Evolutionary conservation across 30 jellyfish, hydroid and myxozoan genomes (phyloP), one percentile per base, ranked within the genome.

Genomic region (Hydractinia echinata): DNA sequence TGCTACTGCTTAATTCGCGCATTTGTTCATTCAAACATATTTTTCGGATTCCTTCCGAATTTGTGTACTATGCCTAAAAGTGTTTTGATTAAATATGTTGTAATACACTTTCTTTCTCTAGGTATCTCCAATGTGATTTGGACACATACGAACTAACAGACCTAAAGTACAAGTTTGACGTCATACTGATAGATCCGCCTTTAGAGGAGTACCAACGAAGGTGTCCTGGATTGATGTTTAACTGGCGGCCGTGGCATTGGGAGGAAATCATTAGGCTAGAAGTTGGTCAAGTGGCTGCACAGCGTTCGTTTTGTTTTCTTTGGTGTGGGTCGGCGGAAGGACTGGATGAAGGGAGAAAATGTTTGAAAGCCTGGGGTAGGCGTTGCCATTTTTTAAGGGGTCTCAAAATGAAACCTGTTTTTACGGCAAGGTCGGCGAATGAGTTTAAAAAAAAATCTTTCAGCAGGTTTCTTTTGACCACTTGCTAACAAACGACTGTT

Each of bases 321-420:
- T 94, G 99, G 99, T 94, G 99, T 78, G 99, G 99, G 51, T 85
- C 97, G 4, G 91, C 96, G 2, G 99, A 94, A 79, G 99, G 99
- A 19, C 76, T 94, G 58, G 93, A 78, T 54, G 94, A 94, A 79
- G 99, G 99, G 9, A 72, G 99, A 67, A 83, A 94, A 72, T 94
- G 99, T 82, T 76, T 94, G 64, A 84, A 89, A 78, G 95, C 95
- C 10, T 94, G 99, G 99, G 99, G 87, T 80, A 30, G 55, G 71
- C 5, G 44, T 30, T 30, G 44, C 44, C 44, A 30, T 30, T 30
- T 30, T 30, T 30, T 30, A 58, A 58, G 15, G 19, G 69, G 69
- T 13, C 15, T 58, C 15, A 58, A 11, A 58, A 3, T 58, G 69
- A 13, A n/a, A 58, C 69, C 3, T 18, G 69, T 13, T 58, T 13